phyloP scores from a whole-genome alignment of 2,888 invertebrate genomes.

The Cacoxenus indagator region DNA sequence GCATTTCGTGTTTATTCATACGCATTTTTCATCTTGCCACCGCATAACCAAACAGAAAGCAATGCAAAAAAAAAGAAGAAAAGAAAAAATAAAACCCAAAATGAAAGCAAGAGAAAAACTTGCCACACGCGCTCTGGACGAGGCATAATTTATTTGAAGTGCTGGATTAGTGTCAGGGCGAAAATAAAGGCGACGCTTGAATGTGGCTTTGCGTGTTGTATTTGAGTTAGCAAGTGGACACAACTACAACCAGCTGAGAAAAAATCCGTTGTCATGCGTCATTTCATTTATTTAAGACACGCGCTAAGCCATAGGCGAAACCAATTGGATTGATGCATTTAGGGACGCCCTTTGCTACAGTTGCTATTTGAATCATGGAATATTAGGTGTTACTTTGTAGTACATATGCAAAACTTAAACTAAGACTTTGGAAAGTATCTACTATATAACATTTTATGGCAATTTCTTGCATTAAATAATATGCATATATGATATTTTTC shows the following conservation, averaged over 20 bases:
- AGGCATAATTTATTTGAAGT: conserved; percentile 31
- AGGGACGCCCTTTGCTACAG: not conserved
- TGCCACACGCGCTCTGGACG: not conserved
- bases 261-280: not conserved
- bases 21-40: conserved; percentile 16
- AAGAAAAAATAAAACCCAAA: not conserved
- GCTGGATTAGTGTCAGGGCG: conserved; percentile 32
- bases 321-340: conserved; percentile 3
- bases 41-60: not conserved
- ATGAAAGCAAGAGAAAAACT: not conserved
- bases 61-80: not conserved
- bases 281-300: conserved; percentile 2
- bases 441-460: not conserved
- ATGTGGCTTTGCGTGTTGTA: not conserved
- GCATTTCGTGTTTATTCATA: conserved; percentile 27
- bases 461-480: not conserved
- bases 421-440: not conserved
- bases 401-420: not conserved
- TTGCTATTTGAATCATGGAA: too few species aligned
- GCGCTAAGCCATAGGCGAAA: not conserved
- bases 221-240: conserved; percentile 10
- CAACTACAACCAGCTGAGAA: not conserved
- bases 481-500: not conserved
- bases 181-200: not conserved
- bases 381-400: not conserved